Evolutionary conservation across 2,113 vertebrate genomes (phyloP).

Genomic region (Pitta sordida): DNA sequence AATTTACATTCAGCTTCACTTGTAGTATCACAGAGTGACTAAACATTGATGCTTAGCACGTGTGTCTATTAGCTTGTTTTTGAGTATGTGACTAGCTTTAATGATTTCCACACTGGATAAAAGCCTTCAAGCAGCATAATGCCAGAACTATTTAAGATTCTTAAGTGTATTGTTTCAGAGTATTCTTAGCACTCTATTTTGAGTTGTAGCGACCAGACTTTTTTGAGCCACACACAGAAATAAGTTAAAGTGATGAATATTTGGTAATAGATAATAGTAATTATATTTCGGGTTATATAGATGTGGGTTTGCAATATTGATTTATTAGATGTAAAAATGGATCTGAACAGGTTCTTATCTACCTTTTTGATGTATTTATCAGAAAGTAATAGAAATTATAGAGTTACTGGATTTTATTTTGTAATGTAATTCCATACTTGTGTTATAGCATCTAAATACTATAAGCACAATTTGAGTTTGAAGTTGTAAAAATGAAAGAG

Average conservation of each 20-base stretch:
- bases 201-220: neutral
- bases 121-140: neutral
- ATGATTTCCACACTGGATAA: neutral
- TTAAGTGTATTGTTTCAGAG: neutral
- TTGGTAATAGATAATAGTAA: neutral
- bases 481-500: neutral
- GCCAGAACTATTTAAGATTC: neutral
- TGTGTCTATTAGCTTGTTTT: neutral
- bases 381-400: neutral
- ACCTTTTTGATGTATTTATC: neutral
- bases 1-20: neutral
- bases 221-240: neutral
- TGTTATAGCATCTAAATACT: neutral
- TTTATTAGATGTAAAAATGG: neutral
- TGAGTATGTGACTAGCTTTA: neutral
- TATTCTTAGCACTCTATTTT: neutral
- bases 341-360: neutral
- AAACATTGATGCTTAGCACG: neutral
- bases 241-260: neutral
- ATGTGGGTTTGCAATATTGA: neutral
- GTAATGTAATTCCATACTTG: neutral
- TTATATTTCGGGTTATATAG: neutral
- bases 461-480: neutral
- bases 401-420: neutral
- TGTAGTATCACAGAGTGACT: neutral